Evolutionary conservation across 2,113 vertebrate genomes (phyloP).

Genomic region (Glaucidium brasilianum): DNA sequence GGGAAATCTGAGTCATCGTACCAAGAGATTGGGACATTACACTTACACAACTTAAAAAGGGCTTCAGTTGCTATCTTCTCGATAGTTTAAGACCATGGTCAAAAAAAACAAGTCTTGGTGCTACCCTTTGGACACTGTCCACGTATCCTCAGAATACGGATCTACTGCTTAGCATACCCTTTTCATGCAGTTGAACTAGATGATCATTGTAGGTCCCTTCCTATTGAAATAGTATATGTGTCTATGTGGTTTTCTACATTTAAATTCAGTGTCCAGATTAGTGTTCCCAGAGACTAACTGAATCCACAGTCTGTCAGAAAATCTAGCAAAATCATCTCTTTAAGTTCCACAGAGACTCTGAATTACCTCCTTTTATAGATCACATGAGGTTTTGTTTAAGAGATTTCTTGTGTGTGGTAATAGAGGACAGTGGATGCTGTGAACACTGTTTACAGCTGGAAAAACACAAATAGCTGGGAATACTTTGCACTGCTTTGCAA

Average conservation of each 20-base stretch:
- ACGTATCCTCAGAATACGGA: background rate
- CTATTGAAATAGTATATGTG: background rate
- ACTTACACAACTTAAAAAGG: background rate
- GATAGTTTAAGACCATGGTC: background rate
- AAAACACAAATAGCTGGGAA: background rate
- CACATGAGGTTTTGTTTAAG: background rate
- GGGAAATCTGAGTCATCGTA: too few relatives aligned
- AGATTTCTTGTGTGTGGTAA: background rate
- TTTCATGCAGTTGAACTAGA: background rate
- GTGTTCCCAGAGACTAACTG: background rate
- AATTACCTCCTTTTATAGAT: background rate
- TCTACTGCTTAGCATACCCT: background rate
- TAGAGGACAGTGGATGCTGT: background rate
- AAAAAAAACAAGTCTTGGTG: background rate
- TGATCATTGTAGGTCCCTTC: rapidly evolving
- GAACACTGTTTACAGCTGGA: background rate
- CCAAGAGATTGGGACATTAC: too few relatives aligned
- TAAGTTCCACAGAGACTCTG: background rate
- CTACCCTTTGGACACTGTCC: background rate
- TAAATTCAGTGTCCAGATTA: background rate
- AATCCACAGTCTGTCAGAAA: background rate
- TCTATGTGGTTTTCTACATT: background rate
- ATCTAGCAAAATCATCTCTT: background rate
- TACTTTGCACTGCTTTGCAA: background rate
- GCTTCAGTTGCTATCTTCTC: background rate